Conservation (phyloP, 2,113 vertebrate genomes). For the Perca schrenkii region DNA sequence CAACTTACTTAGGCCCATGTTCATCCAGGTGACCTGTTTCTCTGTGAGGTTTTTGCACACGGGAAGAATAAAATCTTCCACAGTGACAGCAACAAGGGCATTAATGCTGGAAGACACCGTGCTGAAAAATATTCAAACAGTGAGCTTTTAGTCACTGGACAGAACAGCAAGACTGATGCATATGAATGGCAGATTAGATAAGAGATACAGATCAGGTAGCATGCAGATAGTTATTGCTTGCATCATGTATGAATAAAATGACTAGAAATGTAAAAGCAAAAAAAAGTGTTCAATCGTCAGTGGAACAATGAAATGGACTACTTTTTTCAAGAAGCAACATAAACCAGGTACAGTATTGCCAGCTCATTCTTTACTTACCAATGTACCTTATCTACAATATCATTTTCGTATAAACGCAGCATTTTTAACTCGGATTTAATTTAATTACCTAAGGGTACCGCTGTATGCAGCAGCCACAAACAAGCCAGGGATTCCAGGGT, state of each 20-base stretch:
- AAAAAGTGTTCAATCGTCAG: neutral
- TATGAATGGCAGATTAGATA: neutral
- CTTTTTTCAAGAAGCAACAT: neutral
- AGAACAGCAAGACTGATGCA: neutral
- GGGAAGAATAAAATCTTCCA: conserved; percentile 89
- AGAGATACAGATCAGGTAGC: neutral
- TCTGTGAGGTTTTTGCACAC: conserved; percentile 80
- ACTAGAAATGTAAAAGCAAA: neutral
- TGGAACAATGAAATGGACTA: neutral
- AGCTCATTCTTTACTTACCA: neutral
- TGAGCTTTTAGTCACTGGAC: neutral
- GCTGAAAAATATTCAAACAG: conserved; percentile 74
- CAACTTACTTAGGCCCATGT: conserved; percentile 91
- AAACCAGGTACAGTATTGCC: neutral
- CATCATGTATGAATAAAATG: neutral
- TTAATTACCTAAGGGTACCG: conserved; percentile 93
- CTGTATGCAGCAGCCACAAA: conserved; percentile 98
- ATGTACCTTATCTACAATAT: neutral
- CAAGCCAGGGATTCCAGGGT: conserved; percentile 93
- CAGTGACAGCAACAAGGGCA: conserved; percentile 91
- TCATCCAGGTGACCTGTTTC: conserved; percentile 86
- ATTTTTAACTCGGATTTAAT: neutral
- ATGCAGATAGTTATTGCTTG: neutral
- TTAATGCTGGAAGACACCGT: conserved; percentile 95
- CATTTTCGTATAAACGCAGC: neutral